Conservation (phyloP, 2,113 vertebrate genomes). For the Brevimyrus niger region DNA sequence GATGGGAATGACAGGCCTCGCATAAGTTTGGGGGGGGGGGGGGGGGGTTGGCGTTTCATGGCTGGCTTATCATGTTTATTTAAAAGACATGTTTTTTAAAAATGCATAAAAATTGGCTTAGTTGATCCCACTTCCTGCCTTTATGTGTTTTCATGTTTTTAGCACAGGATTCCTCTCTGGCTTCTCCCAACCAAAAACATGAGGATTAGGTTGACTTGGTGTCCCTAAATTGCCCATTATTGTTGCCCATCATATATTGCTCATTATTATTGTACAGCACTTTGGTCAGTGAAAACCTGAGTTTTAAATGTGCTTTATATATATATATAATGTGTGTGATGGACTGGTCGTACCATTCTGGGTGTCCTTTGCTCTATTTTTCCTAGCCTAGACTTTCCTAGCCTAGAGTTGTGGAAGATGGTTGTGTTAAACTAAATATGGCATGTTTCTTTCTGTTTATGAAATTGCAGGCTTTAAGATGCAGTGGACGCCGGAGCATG, state of each 20-base stretch:
- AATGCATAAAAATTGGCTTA: not conserved
- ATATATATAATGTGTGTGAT: not conserved
- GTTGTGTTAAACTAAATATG: not conserved
- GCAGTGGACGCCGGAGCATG: constrained; percentile 99
- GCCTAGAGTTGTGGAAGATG: not conserved
- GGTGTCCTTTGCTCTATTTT: not conserved
- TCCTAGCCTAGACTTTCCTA: not conserved
- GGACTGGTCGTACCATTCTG: not conserved
- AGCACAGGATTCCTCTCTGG: not conserved
- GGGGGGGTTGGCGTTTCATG: not conserved
- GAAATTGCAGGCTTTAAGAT: constrained; percentile 90
- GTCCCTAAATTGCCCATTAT: not conserved
- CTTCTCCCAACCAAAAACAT: not conserved
- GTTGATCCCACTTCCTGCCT: not conserved
- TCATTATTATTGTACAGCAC: too few species aligned
- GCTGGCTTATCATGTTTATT: not conserved
- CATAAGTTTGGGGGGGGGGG: not conserved
- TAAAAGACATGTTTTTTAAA: constrained; percentile 10
- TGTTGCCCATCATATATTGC: too few species aligned
- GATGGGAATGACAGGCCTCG: not conserved
- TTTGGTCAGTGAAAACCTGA: too few species aligned
- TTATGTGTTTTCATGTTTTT: not conserved
- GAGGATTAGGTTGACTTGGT: not conserved
- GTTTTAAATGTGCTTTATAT: too few species aligned
- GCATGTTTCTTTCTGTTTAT: constrained; percentile 36